phyloP scores from a whole-genome alignment of 2,888 invertebrate species.

The Andrena camellia region DNA sequence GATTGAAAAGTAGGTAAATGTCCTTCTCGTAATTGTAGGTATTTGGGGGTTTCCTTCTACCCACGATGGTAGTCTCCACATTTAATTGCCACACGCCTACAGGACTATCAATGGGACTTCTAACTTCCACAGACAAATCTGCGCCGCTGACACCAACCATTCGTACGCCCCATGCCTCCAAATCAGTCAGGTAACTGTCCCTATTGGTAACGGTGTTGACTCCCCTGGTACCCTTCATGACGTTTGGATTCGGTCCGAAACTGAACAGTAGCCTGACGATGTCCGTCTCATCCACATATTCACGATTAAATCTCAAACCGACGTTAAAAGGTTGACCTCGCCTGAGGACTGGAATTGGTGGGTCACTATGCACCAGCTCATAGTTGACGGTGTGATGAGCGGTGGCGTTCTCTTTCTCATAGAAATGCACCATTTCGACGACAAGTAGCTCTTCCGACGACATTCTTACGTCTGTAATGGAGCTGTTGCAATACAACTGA shows the following conservation, averaged over 20 bases:
- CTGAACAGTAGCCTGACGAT: conserved; percentile 89
- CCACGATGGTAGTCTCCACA: conserved; percentile 87
- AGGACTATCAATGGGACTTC: conserved; percentile 88
- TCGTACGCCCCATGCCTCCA: conserved; percentile 85
- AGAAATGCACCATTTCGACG: conserved; percentile 88
- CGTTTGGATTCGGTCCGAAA: conserved; percentile 87
- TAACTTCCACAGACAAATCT: conserved; percentile 86
- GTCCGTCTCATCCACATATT: conserved; percentile 88
- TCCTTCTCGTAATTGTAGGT: conserved; percentile 88
- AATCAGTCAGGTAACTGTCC: conserved; percentile 74
- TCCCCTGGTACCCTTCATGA: conserved; percentile 87
- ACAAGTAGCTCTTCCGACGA: conserved; percentile 85
- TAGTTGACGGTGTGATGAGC: conserved; percentile 90
- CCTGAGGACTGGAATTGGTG: conserved; percentile 89
- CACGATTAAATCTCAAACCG: conserved; percentile 88
- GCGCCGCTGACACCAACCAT: conserved; percentile 78
- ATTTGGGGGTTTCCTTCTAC: conserved; percentile 83
- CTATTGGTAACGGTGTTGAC: conserved; percentile 82
- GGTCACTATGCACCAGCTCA: conserved; percentile 89
- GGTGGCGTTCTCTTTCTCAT: conserved; percentile 89
- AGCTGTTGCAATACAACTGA: neutral
- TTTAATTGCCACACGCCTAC: conserved; percentile 90
- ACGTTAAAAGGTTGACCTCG: conserved; percentile 91
- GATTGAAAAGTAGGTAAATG: conserved; percentile 92
- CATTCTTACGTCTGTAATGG: conserved; percentile 38